Conservation (phyloP, 2,888 invertebrate species). For the Germaria angustata region DNA sequence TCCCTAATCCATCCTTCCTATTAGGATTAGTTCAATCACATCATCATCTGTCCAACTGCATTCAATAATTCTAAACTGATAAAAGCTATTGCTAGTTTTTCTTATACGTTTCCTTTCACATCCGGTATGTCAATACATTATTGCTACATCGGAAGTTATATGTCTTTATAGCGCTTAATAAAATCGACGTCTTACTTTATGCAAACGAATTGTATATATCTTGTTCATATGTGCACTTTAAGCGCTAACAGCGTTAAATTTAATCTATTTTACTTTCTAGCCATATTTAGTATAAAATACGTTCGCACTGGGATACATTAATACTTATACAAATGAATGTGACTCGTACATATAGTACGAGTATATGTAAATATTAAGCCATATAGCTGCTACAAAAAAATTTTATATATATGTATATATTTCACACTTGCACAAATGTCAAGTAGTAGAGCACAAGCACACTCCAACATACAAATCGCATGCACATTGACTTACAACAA, state of each 20-base stretch:
- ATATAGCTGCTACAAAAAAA: neutral
- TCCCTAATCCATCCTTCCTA: neutral
- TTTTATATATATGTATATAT: conserved; percentile 11
- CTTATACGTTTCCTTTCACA: neutral
- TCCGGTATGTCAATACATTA: neutral
- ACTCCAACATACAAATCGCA: conserved; percentile 17
- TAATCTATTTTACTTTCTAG: conserved; percentile 64
- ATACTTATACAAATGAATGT: conserved; percentile 43
- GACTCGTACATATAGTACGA: conserved; percentile 4
- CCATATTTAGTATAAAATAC: conserved; percentile 63
- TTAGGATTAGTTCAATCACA: neutral
- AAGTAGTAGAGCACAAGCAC: conserved; percentile 29
- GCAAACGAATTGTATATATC: conserved; percentile 20
- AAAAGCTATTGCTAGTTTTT: neutral
- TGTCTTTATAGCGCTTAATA: conserved; percentile 44
- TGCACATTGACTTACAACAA: conserved; percentile 55
- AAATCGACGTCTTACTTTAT: conserved; percentile 32
- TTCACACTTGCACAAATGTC: conserved; percentile 57
- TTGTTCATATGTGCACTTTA: conserved; percentile 39
- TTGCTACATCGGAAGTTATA: conserved; percentile 30
- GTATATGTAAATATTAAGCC: conserved; percentile 7
- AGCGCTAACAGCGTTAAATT: conserved; percentile 64
- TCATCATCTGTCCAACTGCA: neutral
- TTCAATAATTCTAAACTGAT: neutral
- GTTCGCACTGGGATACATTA: conserved; percentile 64